phyloP scores from a whole-genome alignment of 2,113 vertebrate genomes.

The Halichoeres trimaculatus region DNA sequence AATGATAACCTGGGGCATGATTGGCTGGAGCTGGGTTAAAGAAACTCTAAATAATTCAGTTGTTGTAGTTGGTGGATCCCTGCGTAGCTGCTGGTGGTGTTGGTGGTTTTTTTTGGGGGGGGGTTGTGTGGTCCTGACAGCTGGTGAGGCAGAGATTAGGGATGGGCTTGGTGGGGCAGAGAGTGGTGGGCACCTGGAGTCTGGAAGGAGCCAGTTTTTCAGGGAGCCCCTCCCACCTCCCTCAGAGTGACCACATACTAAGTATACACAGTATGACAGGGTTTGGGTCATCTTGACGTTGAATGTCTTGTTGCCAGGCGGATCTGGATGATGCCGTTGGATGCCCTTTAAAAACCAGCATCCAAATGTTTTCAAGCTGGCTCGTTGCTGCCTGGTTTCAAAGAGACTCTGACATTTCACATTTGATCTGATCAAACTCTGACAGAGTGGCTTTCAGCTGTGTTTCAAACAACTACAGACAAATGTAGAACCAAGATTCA shows the following conservation, averaged over 20 bases:
- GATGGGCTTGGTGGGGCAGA: constrained; percentile 52
- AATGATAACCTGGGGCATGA: background rate
- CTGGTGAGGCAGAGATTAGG: constrained; percentile 77
- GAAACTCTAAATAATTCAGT: constrained; percentile 71
- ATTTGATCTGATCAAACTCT: constrained; percentile 10
- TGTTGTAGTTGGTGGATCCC: constrained; percentile 34
- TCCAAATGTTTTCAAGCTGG: constrained; percentile 36
- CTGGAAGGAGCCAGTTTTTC: constrained; percentile 55
- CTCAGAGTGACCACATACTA: background rate
- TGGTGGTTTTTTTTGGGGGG: constrained; percentile 28
- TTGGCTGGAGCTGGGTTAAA: constrained; percentile 16
- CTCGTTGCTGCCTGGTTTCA: constrained; percentile 31
- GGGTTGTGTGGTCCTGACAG: constrained; percentile 76
- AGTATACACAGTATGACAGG: background rate
- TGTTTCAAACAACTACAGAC: constrained; percentile 13
- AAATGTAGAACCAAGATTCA: background rate
- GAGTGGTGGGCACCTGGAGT: constrained; percentile 63
- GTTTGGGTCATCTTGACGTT: background rate
- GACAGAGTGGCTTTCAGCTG: constrained; percentile 1
- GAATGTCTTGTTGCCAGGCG: constrained; percentile 30
- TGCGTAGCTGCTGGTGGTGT: constrained; percentile 41
- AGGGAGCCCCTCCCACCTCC: constrained; percentile 9
- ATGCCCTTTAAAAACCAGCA: constrained; percentile 53
- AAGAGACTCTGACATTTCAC: constrained; percentile 56
- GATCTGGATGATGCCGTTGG: constrained; percentile 4